A percentile compares a stretch with the other conserved stretches of the same genome.
Evolutionary conservation across 2,888 invertebrate genomes (phyloP).

Genomic region (Stomorhina lunata): DNA sequence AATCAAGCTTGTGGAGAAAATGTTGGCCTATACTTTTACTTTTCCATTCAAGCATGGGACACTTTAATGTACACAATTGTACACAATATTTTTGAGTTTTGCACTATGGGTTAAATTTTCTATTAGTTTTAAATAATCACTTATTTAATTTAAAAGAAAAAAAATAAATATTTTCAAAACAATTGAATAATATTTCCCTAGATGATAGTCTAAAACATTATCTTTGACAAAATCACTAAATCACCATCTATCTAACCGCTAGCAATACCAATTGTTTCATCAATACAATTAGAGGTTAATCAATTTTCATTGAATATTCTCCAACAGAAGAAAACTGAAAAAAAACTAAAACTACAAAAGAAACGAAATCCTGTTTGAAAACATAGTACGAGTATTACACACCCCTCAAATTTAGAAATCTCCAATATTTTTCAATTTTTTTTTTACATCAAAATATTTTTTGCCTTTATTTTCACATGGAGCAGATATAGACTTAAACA

Average conservation of each 20-base stretch:
- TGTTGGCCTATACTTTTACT: too few relatives aligned
- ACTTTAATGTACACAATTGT: too few relatives aligned
- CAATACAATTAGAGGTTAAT: slow-evolving; percentile 42
- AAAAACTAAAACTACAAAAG: not conserved
- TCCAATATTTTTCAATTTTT: not conserved
- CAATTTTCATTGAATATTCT: slow-evolving; percentile 44
- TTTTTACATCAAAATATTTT: not conserved
- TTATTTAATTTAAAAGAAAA: not conserved
- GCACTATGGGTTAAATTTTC: too few relatives aligned
- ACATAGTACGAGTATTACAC: slow-evolving; percentile 16
- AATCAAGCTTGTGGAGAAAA: too few relatives aligned
- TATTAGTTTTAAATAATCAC: too few relatives aligned
- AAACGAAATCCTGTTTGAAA: slow-evolving; percentile 1
- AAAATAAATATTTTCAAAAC: not conserved
- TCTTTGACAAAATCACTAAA: not conserved
- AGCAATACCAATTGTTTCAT: not conserved
- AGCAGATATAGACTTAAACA: slow-evolving; percentile 70
- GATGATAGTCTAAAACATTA: not conserved
- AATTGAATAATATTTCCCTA: not conserved
- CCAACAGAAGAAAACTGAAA: too few relatives aligned
- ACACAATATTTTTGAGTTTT: too few relatives aligned
- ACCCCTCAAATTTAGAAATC: slow-evolving; percentile 18
- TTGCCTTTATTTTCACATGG: slow-evolving; percentile 36
- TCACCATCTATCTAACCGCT: not conserved
- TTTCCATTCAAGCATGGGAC: too few relatives aligned